Percentiles rank a stretch among this genome's conserved stretches.
These are phyloP conservation scores for Diplodus sargus DNA, from an alignment of 2,797 vertebrate species.

Conservation along the genomic window DNA sequence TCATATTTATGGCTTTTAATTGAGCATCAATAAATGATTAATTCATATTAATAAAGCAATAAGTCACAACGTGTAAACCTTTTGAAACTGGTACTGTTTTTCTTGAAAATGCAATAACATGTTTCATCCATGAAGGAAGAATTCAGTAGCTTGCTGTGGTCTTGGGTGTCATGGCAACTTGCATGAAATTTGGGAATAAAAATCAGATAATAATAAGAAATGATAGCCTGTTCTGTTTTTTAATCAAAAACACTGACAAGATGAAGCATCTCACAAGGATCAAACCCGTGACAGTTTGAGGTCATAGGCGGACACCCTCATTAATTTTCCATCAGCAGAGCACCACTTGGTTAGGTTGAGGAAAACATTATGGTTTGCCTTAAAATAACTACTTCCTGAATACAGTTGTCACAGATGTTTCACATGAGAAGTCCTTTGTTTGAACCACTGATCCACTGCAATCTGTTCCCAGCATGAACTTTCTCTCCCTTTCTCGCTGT, in stretches of 20 bases:
- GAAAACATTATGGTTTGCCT: no score
- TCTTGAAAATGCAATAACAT: background rate
- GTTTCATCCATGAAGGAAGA: background rate
- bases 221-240: background rate
- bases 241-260: background rate
- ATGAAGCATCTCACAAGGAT: slow-evolving; percentile 1
- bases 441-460: no score
- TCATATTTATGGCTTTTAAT: background rate
- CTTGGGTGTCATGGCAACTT: background rate
- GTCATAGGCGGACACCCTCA: background rate
- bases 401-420: no score
- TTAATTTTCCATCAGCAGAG: slow-evolving; percentile 26
- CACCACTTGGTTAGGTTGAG: background rate
- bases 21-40: background rate
- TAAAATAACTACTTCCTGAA: no score
- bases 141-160: background rate
- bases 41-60: background rate
- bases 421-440: no score
- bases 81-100: background rate
- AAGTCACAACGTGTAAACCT: background rate
- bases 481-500: no score
- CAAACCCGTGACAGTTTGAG: slow-evolving; percentile 51
- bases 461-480: no score
- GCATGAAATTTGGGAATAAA: background rate
- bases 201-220: slow-evolving; percentile 1